Conservation (phyloP, 2,113 vertebrate species). For the Clarias batrachus region DNA sequence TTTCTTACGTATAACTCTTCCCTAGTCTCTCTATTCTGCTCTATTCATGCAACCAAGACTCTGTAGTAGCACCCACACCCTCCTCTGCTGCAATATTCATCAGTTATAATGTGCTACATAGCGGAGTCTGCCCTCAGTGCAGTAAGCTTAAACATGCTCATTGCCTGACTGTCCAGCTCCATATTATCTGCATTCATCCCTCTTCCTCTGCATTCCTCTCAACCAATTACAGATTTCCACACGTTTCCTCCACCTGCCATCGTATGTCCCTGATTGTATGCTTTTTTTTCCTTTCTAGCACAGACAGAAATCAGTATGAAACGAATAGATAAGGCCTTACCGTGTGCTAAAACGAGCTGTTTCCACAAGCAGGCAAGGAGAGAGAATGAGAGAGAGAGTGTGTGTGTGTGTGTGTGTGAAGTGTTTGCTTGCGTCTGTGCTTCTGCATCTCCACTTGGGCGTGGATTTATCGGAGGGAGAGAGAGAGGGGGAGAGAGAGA, state of each 20-base stretch:
- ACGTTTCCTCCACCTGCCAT: background rate
- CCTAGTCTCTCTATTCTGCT: constrained; percentile 33
- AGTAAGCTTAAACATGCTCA: background rate
- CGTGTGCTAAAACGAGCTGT: constrained; percentile 23
- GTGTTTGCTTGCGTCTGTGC: constrained; percentile 63
- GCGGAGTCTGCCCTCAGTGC: background rate
- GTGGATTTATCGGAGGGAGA: constrained; percentile 66
- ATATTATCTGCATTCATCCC: constrained; percentile 35
- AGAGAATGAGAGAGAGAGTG: constrained; percentile 55
- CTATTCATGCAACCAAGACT: constrained; percentile 49
- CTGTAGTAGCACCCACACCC: background rate
- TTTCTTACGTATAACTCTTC: background rate
- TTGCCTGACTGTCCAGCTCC: background rate
- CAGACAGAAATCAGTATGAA: constrained; percentile 16
- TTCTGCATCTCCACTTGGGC: constrained; percentile 63
- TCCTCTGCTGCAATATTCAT: background rate
- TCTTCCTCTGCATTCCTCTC: background rate
- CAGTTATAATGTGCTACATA: background rate
- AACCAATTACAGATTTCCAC: background rate
- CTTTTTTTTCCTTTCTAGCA: background rate
- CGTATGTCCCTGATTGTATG: background rate
- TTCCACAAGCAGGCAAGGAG: constrained; percentile 54
- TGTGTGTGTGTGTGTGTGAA: constrained; percentile 42
- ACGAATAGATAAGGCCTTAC: constrained; percentile 41
- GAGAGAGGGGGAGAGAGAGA: constrained; percentile 27